Evolutionary conservation across 2,797 vertebrate genomes (phyloP).

Genomic region (Rachycentron canadum): DNA sequence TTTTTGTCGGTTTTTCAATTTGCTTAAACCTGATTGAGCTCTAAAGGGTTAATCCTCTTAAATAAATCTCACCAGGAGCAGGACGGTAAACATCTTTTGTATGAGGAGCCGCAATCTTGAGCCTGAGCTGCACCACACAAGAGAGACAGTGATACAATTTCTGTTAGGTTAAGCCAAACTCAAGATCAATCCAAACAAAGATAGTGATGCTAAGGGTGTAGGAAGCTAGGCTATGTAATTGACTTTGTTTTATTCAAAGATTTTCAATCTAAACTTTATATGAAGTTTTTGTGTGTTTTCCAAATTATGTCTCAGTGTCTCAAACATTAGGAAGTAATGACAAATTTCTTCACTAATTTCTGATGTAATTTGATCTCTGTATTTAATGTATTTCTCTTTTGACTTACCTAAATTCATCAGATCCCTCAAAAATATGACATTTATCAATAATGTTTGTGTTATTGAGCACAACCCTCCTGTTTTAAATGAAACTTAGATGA

Average conservation of each 20-base stretch:
- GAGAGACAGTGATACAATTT: not conserved
- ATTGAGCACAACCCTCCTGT: not conserved
- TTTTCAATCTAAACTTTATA: not conserved
- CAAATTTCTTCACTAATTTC: not conserved
- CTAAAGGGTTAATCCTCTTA: constrained; percentile 14
- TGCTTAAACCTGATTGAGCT: constrained; percentile 8
- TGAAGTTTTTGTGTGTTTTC: not conserved
- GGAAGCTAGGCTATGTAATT: not conserved
- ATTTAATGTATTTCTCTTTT: not conserved
- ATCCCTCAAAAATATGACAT: not conserved
- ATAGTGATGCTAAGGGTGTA: not conserved
- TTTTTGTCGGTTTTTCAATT: constrained; percentile 9
- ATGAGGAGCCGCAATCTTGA: not conserved
- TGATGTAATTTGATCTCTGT: not conserved
- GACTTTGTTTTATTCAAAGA: constrained; percentile 12
- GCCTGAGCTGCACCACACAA: not conserved
- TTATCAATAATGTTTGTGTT: too few species aligned
- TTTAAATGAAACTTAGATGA: not conserved
- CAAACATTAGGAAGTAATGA: not conserved
- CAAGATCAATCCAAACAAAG: not conserved
- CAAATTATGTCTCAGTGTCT: not conserved
- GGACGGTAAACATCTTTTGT: constrained; percentile 15
- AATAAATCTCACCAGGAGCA: constrained; percentile 16
- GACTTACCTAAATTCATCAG: not conserved
- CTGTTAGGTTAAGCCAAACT: not conserved